A percentile compares a stretch with the other conserved stretches of the same genome.
Evolutionary conservation across 2,888 invertebrate species (phyloP).

Genomic region (Ophion costatus): DNA sequence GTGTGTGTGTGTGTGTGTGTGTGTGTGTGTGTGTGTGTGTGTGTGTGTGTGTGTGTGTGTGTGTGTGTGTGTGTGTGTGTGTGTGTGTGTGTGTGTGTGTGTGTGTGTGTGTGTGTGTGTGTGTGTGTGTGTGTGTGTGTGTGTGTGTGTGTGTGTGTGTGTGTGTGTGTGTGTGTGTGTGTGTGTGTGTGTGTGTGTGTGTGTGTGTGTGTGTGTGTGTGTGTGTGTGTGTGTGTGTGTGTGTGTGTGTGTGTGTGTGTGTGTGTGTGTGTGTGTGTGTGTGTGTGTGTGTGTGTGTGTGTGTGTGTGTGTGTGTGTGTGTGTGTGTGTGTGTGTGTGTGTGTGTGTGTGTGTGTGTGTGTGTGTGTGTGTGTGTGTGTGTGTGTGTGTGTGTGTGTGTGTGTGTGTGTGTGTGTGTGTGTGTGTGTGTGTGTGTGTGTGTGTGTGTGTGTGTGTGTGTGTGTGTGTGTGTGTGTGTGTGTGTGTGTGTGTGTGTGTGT

Average conservation of each 20-base stretch:
- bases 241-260: slow-evolving; percentile 1
- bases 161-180: neutral
- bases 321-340: slow-evolving; percentile 1
- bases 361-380: slow-evolving; percentile 1
- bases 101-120: slow-evolving; percentile 1
- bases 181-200: slow-evolving; percentile 1
- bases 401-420: neutral
- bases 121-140: neutral
- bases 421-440: neutral
- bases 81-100: slow-evolving; percentile 1
- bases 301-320: slow-evolving; percentile 1
- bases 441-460: slow-evolving; percentile 1
- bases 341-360: slow-evolving; percentile 1
- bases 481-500: slow-evolving; percentile 1
- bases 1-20: neutral
- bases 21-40: neutral
- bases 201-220: slow-evolving; percentile 1
- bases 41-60: slow-evolving; percentile 1
- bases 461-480: slow-evolving; percentile 1
- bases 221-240: slow-evolving; percentile 1
- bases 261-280: neutral
- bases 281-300: neutral
- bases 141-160: neutral
- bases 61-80: slow-evolving; percentile 1
- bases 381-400: neutral